A percentile compares a stretch with the other conserved stretches of the same genome.
Evolutionary conservation across 2,113 vertebrate species (phyloP).

Genomic region (Muntiacus muntjak): DNA sequence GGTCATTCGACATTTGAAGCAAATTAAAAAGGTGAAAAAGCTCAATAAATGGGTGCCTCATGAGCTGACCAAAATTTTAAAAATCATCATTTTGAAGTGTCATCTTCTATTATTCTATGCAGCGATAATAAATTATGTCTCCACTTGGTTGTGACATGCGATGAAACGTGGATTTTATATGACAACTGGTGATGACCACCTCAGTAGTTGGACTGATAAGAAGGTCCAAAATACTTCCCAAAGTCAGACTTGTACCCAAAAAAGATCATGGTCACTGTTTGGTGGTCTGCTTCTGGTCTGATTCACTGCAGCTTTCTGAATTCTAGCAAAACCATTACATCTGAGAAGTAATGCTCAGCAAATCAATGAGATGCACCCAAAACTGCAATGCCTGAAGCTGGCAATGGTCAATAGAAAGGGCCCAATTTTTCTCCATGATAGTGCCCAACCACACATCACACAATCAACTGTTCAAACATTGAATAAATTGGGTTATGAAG

Average conservation of each 20-base stretch:
- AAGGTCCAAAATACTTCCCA: neutral
- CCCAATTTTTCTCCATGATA: neutral
- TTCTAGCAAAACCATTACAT: neutral
- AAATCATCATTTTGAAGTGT: neutral
- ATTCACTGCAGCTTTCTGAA: neutral
- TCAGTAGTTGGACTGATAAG: neutral
- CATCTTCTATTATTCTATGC: neutral
- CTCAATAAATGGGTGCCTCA: neutral
- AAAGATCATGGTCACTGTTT: neutral
- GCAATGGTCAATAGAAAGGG: neutral
- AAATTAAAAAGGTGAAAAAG: neutral
- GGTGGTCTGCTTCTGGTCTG: neutral
- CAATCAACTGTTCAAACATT: neutral
- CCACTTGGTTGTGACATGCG: neutral
- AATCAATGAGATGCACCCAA: neutral
- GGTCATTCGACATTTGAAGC: neutral
- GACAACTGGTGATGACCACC: neutral
- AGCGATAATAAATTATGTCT: neutral
- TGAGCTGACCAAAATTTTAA: neutral
- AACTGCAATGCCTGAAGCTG: neutral
- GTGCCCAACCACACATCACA: neutral
- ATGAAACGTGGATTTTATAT: neutral
- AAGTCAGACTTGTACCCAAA: neutral
- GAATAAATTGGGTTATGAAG: neutral
- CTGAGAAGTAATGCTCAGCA: neutral